These are phyloP conservation scores for Physella acuta DNA, from an alignment of 1,140 invertebrate species.

Conservation along the genomic window DNA sequence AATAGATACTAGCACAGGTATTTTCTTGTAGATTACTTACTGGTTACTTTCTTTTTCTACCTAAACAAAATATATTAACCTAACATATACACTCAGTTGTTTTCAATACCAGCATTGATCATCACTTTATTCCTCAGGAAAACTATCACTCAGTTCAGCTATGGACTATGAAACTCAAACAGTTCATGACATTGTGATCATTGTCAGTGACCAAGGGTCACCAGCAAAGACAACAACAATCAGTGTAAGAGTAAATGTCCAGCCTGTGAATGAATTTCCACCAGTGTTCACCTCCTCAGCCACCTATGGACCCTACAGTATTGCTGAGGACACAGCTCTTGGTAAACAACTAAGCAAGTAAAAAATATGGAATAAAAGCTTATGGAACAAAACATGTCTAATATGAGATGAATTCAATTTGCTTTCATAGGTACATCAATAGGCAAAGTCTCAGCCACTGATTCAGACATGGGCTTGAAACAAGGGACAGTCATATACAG, in stretches of 20 bases:
- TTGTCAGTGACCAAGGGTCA: conserved; percentile 10
- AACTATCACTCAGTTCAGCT: background rate
- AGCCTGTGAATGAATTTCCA: conserved; percentile 9
- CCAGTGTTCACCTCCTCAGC: conserved; percentile 5
- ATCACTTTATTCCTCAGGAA: conserved; percentile 7
- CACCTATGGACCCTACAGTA: background rate
- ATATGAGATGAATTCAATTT: no score
- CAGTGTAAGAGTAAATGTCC: background rate
- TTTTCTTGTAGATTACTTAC: no score
- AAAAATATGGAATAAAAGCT: no score
- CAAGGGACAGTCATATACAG: conserved; percentile 35
- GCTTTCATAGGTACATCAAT: conserved; percentile 20
- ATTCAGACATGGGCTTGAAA: conserved; percentile 32
- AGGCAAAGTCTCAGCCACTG: conserved; percentile 33
- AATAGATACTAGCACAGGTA: conserved; percentile 33
- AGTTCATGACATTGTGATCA: background rate
- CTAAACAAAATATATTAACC: no score
- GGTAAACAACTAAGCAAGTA: no score
- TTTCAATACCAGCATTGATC: no score
- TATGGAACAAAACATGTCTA: no score
- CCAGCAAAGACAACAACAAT: background rate
- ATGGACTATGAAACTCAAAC: conserved; percentile 14
- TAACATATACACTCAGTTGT: no score
- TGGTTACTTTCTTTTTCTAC: no score
- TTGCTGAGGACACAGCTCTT: background rate